Percentiles rank a stretch among this genome's conserved stretches.
Evolutionary conservation across 2,797 vertebrate species (phyloP).

Genomic region (Sphenodon punctatus): DNA sequence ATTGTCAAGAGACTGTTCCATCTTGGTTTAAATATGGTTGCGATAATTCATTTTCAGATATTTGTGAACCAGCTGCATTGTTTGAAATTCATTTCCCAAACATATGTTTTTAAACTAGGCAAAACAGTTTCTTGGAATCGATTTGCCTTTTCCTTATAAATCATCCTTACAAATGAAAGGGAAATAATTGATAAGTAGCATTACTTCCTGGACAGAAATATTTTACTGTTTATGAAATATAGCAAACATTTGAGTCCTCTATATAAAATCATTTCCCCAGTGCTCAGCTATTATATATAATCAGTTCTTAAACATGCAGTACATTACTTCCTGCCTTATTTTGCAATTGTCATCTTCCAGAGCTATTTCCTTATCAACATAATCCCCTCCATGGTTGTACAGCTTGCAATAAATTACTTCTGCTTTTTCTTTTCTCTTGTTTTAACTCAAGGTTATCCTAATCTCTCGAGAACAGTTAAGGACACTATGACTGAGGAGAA

Average conservation of each 20-base stretch:
- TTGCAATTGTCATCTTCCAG: slow-evolving; percentile 42
- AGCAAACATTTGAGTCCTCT: slow-evolving; percentile 24
- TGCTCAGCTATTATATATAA: slow-evolving; percentile 38
- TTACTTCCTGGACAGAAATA: slow-evolving; percentile 1
- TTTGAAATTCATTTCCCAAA: slow-evolving; percentile 38
- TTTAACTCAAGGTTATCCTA: slow-evolving; percentile 38
- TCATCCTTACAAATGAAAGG: background rate
- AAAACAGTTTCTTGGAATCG: slow-evolving; percentile 27
- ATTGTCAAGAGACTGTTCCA: background rate
- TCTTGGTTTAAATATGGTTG: background rate
- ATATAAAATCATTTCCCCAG: slow-evolving; percentile 4
- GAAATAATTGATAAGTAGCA: slow-evolving; percentile 24
- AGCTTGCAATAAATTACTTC: slow-evolving; percentile 41
- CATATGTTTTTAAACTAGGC: background rate
- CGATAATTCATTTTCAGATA: slow-evolving; percentile 30
- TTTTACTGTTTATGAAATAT: slow-evolving; percentile 10
- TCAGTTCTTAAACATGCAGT: slow-evolving; percentile 35
- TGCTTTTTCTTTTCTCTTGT: slow-evolving; percentile 49
- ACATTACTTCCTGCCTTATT: slow-evolving; percentile 22
- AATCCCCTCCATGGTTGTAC: background rate
- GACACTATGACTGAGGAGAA: slow-evolving; percentile 9
- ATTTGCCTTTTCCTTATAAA: slow-evolving; percentile 37
- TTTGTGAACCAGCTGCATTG: slow-evolving; percentile 23
- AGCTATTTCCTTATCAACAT: slow-evolving; percentile 53
- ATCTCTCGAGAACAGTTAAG: slow-evolving; percentile 26